Conservation (phyloP, 2,113 vertebrate genomes). For the Chauna torquata region DNA sequence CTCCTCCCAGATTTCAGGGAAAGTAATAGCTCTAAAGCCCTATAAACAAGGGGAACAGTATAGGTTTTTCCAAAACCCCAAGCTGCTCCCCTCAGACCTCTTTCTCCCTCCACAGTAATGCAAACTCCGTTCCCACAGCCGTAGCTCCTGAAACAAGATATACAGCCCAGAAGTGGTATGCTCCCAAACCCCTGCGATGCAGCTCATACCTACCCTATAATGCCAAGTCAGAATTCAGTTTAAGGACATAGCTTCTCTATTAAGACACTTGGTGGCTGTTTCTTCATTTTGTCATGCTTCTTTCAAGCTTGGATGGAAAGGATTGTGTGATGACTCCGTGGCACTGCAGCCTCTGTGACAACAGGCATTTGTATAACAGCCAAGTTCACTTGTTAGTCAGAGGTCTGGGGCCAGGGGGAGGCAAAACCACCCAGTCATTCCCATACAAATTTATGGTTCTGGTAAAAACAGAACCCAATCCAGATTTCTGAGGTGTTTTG, state of each 20-base stretch:
- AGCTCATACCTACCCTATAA: background rate
- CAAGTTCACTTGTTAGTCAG: background rate
- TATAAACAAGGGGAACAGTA: background rate
- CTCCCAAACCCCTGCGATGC: background rate
- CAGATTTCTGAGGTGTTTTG: background rate
- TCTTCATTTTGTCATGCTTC: background rate
- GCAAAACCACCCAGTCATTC: background rate
- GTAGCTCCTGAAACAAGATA: background rate
- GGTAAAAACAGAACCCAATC: background rate
- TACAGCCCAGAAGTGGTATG: background rate
- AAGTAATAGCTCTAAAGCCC: background rate
- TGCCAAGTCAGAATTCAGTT: background rate
- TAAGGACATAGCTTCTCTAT: background rate
- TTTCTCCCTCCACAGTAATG: background rate
- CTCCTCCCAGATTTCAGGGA: background rate
- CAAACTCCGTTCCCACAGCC: background rate
- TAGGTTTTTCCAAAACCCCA: background rate
- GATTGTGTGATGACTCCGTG: rapidly evolving
- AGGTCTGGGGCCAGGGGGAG: background rate
- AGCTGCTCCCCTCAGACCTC: background rate
- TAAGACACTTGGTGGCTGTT: background rate
- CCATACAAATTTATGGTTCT: background rate
- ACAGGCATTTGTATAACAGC: background rate
- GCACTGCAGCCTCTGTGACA: background rate
- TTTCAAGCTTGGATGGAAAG: background rate